These are phyloP conservation scores for Gallinago undulata DNA, from an alignment of 2,113 vertebrate genomes.

Conservation along the genomic window DNA sequence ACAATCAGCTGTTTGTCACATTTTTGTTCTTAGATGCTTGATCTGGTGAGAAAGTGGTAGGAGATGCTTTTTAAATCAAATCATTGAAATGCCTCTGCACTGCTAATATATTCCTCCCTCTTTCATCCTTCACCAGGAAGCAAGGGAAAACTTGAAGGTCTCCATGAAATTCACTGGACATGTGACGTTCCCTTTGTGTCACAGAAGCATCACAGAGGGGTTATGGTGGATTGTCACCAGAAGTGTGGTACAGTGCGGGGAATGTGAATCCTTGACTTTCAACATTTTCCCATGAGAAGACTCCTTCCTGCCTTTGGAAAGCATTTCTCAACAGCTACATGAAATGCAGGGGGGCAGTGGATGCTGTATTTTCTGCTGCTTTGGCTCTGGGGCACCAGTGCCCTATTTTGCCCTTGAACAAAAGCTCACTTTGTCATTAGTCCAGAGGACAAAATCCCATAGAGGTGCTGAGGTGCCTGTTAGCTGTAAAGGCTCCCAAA, in stretches of 20 bases:
- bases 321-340: neutral
- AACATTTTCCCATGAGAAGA: neutral
- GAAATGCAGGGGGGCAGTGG: neutral
- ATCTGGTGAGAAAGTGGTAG: neutral
- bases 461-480: neutral
- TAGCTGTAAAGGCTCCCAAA: neutral
- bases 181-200: fast-evolving
- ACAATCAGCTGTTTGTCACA: neutral
- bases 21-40: neutral
- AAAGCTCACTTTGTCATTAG: neutral
- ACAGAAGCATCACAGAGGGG: neutral
- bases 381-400: neutral
- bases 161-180: neutral
- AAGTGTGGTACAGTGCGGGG: neutral
- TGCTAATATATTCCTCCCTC: neutral
- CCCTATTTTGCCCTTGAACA: neutral
- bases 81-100: neutral
- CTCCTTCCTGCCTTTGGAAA: neutral
- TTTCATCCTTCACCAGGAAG: neutral
- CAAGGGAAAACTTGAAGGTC: neutral
- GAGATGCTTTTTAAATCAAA: neutral
- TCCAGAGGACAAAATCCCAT: neutral
- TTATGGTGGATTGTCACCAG: neutral
- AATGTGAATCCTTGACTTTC: neutral
- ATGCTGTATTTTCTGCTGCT: neutral